These are phyloP conservation scores for Pseudochaenichthys georgianus DNA, from an alignment of 2,797 vertebrate species.

Conservation along the genomic window DNA sequence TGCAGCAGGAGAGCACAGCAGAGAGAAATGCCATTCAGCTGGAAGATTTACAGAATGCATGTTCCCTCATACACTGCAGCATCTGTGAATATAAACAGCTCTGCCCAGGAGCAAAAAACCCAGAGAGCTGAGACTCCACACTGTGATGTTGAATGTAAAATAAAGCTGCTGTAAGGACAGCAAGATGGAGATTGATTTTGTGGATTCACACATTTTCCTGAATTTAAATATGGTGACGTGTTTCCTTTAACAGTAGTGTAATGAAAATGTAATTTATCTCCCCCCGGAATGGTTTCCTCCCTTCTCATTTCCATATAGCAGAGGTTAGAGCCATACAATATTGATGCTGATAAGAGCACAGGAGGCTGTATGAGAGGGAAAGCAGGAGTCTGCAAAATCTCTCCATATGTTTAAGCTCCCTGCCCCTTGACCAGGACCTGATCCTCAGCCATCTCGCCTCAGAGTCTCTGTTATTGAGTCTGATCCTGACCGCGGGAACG, in stretches of 20 bases:
- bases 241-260: not conserved
- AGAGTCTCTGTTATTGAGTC: not conserved
- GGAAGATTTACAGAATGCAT: slow-evolving; percentile 27
- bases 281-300: not conserved
- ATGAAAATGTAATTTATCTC: not conserved
- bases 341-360: slow-evolving; percentile 26
- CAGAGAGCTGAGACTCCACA: slow-evolving; percentile 5
- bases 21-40: slow-evolving; percentile 35
- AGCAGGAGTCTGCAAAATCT: slow-evolving; percentile 31
- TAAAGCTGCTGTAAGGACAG: not conserved
- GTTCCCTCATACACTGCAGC: slow-evolving; percentile 37
- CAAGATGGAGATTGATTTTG: not conserved
- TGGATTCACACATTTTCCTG: not conserved
- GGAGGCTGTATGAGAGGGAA: slow-evolving; percentile 16
- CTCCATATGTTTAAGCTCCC: slow-evolving; percentile 15
- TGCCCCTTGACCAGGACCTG: slow-evolving; percentile 26
- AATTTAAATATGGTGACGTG: not conserved
- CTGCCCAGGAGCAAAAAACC: slow-evolving; percentile 23
- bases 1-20: slow-evolving; percentile 20
- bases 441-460: not conserved
- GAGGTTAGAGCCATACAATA: not conserved
- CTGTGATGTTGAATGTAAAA: slow-evolving; percentile 12
- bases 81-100: slow-evolving; percentile 49
- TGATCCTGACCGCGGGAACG: slow-evolving; percentile 4
- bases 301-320: not conserved